Conservation (phyloP, 2,797 vertebrate species). For the Thalassophryne amazonica region DNA sequence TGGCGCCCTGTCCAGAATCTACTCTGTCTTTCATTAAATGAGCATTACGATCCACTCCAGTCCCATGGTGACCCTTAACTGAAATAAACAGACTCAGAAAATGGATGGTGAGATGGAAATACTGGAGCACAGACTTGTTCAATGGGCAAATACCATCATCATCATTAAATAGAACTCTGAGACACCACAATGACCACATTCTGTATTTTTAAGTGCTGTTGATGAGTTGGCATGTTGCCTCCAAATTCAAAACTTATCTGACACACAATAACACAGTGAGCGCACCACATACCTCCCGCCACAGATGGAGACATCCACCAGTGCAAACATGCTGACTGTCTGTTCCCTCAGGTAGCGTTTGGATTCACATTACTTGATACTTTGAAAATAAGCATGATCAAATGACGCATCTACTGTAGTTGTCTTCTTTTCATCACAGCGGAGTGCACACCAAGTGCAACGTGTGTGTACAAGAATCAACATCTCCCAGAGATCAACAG, state of each 20-base stretch:
- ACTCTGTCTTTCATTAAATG: too few relatives aligned
- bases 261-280: slow-evolving; percentile 14
- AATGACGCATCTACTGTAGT: slow-evolving; percentile 18
- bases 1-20: too few relatives aligned
- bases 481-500: too few relatives aligned
- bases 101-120: too few relatives aligned
- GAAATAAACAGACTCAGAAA: too few relatives aligned
- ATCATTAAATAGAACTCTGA: background rate
- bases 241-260: slow-evolving; percentile 18
- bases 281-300: background rate
- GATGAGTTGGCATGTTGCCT: slow-evolving; percentile 22
- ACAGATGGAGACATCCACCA: slow-evolving; percentile 1
- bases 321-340: background rate
- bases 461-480: too few relatives aligned
- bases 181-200: background rate
- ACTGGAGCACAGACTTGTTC: too few relatives aligned
- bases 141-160: too few relatives aligned
- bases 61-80: too few relatives aligned
- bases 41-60: too few relatives aligned
- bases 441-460: slow-evolving; percentile 2
- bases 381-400: slow-evolving; percentile 10
- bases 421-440: slow-evolving; percentile 13
- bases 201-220: slow-evolving; percentile 2
- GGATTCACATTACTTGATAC: slow-evolving; percentile 23
- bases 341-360: slow-evolving; percentile 22